Conservation (phyloP, 2,888 invertebrate species). For the Drosophila incognita region DNA sequence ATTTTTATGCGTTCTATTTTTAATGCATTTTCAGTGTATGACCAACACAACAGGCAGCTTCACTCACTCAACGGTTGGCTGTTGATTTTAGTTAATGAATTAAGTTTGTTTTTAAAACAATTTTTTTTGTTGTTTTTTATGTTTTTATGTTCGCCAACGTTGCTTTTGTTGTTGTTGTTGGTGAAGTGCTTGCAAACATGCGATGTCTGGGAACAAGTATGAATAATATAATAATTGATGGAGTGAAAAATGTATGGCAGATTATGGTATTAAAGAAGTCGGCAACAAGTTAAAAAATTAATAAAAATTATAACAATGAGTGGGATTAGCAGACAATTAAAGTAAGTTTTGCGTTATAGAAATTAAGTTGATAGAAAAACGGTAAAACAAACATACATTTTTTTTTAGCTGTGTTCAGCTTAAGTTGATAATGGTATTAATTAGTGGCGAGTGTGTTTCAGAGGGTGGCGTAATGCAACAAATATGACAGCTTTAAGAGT, state of each 20-base stretch:
- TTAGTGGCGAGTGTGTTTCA: conserved; percentile 21
- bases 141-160: neutral
- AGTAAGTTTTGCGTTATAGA: neutral
- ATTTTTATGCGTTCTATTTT: conserved; percentile 17
- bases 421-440: conserved; percentile 19
- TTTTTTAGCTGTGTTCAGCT: neutral
- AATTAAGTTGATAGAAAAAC: neutral
- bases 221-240: conserved; percentile 14
- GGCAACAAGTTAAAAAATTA: neutral
- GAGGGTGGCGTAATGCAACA: neutral
- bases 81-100: conserved; percentile 72
- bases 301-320: neutral
- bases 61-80: conserved; percentile 16
- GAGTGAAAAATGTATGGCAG: conserved; percentile 1
- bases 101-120: conserved; percentile 57
- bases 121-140: conserved; percentile 11
- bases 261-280: conserved; percentile 21
- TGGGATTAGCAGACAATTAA: neutral
- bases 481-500: conserved; percentile 16
- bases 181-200: conserved; percentile 64
- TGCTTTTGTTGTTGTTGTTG: conserved; percentile 1
- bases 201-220: conserved; percentile 36
- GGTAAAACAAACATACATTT: neutral
- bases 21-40: conserved; percentile 63
- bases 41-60: conserved; percentile 21